phyloP scores from a whole-genome alignment of 1,140 invertebrate genomes.

The Nylanderia fulva region DNA sequence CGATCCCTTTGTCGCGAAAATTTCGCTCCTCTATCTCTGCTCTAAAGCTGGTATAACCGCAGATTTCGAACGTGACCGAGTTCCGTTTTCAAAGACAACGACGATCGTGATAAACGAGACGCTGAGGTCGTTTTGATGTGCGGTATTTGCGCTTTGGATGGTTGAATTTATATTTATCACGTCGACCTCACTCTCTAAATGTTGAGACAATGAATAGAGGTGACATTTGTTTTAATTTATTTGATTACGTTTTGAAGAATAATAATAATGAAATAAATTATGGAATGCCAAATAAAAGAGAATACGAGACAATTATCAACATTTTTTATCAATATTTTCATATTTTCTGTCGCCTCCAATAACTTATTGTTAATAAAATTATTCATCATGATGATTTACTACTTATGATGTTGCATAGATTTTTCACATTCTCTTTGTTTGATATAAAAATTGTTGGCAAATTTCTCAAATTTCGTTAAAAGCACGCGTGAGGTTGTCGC shows the following conservation, averaged over 20 bases:
- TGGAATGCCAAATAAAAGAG: no score
- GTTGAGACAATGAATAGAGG: background rate
- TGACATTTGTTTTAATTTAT: conserved; percentile 29
- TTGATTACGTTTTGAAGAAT: background rate
- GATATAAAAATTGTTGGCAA: conserved; percentile 9
- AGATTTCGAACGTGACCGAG: conserved; percentile 28
- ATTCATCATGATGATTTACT: background rate
- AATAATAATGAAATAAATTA: conserved; percentile 13
- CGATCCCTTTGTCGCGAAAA: background rate
- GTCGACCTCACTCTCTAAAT: conserved; percentile 41
- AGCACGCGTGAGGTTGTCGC: background rate
- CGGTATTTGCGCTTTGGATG: background rate
- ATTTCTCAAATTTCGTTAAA: conserved; percentile 20
- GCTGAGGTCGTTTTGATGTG: conserved; percentile 33
- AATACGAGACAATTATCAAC: background rate
- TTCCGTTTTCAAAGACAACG: conserved; percentile 52
- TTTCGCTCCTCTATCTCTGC: background rate
- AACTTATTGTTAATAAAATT: background rate
- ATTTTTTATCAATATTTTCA: background rate
- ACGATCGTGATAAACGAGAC: conserved; percentile 52
- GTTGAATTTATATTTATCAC: conserved; percentile 54
- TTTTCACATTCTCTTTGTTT: background rate
- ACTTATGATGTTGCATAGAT: background rate
- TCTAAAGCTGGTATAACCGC: conserved; percentile 14
- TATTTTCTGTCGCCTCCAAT: background rate